Evolutionary conservation across 2,113 vertebrate species (phyloP).

Genomic region (Pristiophorus japonicus): DNA sequence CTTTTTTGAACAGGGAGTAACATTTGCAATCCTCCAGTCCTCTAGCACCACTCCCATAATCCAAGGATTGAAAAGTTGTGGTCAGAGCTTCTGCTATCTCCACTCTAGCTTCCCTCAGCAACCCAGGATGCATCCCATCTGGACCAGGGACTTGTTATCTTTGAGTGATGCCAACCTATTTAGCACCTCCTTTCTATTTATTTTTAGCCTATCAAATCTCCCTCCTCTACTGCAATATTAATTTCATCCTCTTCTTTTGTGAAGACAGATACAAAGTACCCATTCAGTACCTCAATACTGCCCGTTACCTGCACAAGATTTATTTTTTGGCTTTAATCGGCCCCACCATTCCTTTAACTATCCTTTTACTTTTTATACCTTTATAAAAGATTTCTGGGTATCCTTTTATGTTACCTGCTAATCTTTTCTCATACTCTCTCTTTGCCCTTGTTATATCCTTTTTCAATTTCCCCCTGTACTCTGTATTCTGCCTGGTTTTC

Average conservation of each 20-base stretch:
- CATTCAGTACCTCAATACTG: background rate
- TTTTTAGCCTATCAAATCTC: background rate
- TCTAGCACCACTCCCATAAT: too few species aligned
- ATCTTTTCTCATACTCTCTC: background rate
- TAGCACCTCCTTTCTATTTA: too few species aligned
- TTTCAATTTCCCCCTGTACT: background rate
- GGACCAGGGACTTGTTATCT: too few species aligned
- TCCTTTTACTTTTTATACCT: background rate
- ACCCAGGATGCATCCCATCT: too few species aligned
- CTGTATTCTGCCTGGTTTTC: background rate
- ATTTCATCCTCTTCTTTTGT: background rate
- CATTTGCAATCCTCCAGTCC: too few species aligned
- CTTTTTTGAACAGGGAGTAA: too few species aligned
- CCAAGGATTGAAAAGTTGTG: too few species aligned
- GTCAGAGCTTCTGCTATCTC: too few species aligned
- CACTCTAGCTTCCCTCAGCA: too few species aligned
- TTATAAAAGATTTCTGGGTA: background rate
- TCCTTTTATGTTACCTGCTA: background rate
- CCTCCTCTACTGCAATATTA: background rate
- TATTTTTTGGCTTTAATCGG: background rate
- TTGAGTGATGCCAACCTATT: too few species aligned
- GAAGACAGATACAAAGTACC: background rate
- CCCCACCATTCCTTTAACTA: background rate
- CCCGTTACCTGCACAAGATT: background rate
- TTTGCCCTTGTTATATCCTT: background rate